Evolutionary conservation across 2,888 invertebrate genomes (phyloP), one percentile per base, ranked within the genome.

Genomic region (Iphiclides podalirius): DNA sequence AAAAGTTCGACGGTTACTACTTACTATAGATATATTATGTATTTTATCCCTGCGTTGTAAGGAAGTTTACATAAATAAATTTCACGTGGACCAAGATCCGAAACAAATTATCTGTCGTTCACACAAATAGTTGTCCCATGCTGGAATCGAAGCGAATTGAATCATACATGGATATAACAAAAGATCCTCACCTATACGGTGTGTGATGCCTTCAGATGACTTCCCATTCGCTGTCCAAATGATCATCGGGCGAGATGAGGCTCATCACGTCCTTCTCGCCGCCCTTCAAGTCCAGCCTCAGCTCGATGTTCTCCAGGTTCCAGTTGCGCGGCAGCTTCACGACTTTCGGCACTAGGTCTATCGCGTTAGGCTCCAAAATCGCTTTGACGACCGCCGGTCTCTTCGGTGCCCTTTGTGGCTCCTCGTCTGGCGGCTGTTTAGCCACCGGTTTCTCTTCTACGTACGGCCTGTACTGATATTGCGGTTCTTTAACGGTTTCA

Each of bases 281-380:
- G 0, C 75, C 75, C 28, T 74, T 77, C 48, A 69, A 47, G 15
- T 85, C 85, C 34, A 87, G 60, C 45, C 74, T 72, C 15, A 89
- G 53, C 54, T 87, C 79, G 7, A 91, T 86, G 60, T 87, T 79
- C 46, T 87, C 85, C 37, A 92, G 71, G 61, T 91, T 91, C 92
- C 92, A 92, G 28, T 86, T 87, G 42, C 90, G 90, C 0, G 92
- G 92, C 51, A 92, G 70, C 52, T 88, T 76, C 16, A 90, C 74
- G 23, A 90, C 75, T 64, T 88, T 90, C 17, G 89, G 89, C 4
- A 89, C 78, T 51, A 87, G 66, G 47, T 88, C 81, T 26, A 66
- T 54, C 0, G 65, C 60, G 8, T 61, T 45, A 63, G 2, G 60
- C 36, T 36, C 65, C 57, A 35, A 51, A 56, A 54, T 39, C 50